A percentile compares a stretch with the other conserved stretches of the same genome.
phyloP scores from a whole-genome alignment of 2,888 invertebrate species.

The Rhorus exstirpatorius region DNA sequence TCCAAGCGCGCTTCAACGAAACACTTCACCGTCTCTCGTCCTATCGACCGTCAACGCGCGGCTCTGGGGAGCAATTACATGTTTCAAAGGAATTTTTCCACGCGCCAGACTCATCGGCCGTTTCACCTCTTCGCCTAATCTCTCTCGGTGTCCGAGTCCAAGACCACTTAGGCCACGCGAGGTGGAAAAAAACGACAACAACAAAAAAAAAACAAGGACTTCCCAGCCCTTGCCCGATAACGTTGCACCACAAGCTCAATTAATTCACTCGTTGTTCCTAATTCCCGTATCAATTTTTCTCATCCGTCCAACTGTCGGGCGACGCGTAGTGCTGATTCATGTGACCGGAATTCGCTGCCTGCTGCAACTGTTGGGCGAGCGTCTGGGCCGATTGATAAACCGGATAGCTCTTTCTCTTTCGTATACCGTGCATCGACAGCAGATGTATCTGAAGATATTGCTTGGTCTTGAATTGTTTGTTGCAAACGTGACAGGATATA shows the following conservation, averaged over 20 bases:
- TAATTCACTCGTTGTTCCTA: no score
- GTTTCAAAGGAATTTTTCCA: no score
- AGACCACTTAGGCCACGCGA: no score
- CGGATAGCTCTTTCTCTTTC: conserved; percentile 87
- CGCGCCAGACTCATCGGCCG: no score
- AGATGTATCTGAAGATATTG: conserved; percentile 91
- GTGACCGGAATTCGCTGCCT: conserved; percentile 73
- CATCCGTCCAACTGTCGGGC: conserved; percentile 80
- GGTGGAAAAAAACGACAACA: not conserved
- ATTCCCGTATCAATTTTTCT: conserved; percentile 76
- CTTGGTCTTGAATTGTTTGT: conserved; percentile 90
- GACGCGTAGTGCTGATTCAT: conserved; percentile 74
- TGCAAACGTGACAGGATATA: conserved; percentile 89
- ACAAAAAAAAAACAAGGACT: conserved; percentile 1
- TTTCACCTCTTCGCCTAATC: no score
- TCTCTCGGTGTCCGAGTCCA: no score
- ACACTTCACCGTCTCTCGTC: no score
- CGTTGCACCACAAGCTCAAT: no score
- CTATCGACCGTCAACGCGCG: no score
- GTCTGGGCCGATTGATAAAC: conserved; percentile 82
- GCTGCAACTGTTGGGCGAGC: conserved; percentile 74
- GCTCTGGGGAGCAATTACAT: no score
- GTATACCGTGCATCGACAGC: conserved; percentile 90
- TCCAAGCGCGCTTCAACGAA: no score
- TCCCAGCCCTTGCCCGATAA: not conserved